Percentiles rank a stretch among this genome's conserved stretches.
Conservation (phyloP, 2,888 invertebrate species). For the Pyralis farinalis region DNA sequence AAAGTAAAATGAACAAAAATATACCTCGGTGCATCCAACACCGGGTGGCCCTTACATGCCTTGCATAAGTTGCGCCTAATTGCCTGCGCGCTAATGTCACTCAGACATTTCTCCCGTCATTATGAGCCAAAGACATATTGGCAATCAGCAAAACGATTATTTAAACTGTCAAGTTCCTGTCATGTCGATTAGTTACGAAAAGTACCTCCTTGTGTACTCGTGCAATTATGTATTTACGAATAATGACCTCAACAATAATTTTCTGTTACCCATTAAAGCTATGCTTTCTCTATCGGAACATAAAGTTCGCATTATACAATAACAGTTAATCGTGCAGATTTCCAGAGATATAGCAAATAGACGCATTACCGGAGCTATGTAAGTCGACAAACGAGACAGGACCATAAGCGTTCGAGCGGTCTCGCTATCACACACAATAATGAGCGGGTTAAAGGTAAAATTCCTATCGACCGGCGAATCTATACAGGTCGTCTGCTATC, state of each 20-base stretch:
- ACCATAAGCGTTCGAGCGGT: slow-evolving; percentile 29
- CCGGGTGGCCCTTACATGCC: slow-evolving; percentile 30
- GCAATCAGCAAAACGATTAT: slow-evolving; percentile 44
- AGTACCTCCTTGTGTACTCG: slow-evolving; percentile 11
- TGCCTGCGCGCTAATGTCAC: slow-evolving; percentile 43
- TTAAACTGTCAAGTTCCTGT: slow-evolving; percentile 31
- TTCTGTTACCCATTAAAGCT: slow-evolving; percentile 33
- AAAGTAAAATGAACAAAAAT: slow-evolving; percentile 31
- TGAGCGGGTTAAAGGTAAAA: slow-evolving; percentile 59
- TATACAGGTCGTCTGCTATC: slow-evolving; percentile 52
- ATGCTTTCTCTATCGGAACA: slow-evolving; percentile 20
- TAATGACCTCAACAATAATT: slow-evolving; percentile 40
- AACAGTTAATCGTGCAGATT: slow-evolving; percentile 35
- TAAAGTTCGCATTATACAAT: slow-evolving; percentile 28
- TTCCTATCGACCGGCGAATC: slow-evolving; percentile 48
- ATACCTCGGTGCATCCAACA: slow-evolving; percentile 6
- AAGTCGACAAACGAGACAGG: slow-evolving; percentile 30
- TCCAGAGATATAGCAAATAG: slow-evolving; percentile 40
- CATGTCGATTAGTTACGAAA: slow-evolving; percentile 22
- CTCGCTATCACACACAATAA: slow-evolving; percentile 39
- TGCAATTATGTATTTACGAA: slow-evolving; percentile 20
- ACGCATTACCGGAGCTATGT: slow-evolving; percentile 33
- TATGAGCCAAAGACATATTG: slow-evolving; percentile 34
- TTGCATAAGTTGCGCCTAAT: slow-evolving; percentile 30
- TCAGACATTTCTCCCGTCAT: slow-evolving; percentile 31